Percentiles rank a stretch among this genome's conserved stretches.
Conservation (phyloP, 2,888 invertebrate species). For the Eristalis arbustorum region DNA sequence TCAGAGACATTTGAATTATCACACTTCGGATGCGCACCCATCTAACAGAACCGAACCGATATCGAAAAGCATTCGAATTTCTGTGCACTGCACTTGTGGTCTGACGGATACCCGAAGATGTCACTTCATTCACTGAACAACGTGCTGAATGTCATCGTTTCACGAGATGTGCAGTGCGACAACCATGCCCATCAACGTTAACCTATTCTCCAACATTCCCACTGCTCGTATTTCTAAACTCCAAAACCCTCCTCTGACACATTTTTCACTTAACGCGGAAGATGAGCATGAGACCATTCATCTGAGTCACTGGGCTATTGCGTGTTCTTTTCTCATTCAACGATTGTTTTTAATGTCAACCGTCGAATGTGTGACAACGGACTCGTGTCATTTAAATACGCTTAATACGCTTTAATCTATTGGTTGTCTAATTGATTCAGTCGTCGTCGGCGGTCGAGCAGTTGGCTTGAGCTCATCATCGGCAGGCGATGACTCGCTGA, state of each 20-base stretch:
- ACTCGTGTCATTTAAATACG: background rate
- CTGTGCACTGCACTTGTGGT: too few relatives aligned
- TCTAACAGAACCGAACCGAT: too few relatives aligned
- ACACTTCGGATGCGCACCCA: too few relatives aligned
- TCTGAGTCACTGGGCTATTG: background rate
- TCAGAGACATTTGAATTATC: too few relatives aligned
- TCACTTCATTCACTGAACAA: background rate
- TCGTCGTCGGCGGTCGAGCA: background rate
- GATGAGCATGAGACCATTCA: background rate
- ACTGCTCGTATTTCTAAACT: background rate
- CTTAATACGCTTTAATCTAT: background rate
- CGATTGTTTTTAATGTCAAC: background rate
- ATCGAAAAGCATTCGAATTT: too few relatives aligned
- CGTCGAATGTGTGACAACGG: background rate
- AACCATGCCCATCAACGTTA: background rate
- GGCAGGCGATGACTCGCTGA: background rate
- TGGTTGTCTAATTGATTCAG: background rate
- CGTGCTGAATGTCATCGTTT: background rate
- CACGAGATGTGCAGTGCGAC: background rate
- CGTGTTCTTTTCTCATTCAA: background rate
- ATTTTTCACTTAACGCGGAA: background rate
- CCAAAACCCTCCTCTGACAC: background rate
- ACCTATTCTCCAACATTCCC: background rate
- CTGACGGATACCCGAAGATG: background rate
- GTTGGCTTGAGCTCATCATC: background rate